These are phyloP conservation scores for Zaprionus capensis DNA, from an alignment of 1,140 invertebrate species.

Conservation along the genomic window DNA sequence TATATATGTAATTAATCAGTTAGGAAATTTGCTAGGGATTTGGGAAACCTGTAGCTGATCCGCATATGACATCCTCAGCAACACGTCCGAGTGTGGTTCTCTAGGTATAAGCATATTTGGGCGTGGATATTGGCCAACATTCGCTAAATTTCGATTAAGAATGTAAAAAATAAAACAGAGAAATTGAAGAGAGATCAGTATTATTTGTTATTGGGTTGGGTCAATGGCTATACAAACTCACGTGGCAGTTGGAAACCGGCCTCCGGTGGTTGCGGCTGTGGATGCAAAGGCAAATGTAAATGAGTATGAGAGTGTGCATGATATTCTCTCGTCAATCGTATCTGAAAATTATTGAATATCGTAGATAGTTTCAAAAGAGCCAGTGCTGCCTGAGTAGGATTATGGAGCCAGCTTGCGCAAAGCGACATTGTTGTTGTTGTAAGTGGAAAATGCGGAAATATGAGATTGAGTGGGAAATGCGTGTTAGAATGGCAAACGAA, in stretches of 20 bases:
- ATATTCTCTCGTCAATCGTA: constrained; percentile 85
- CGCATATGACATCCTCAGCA: constrained; percentile 84
- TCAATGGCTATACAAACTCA: constrained; percentile 84
- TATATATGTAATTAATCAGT: constrained; percentile 84
- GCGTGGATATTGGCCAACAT: constrained; percentile 84
- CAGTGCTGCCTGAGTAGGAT: constrained; percentile 67
- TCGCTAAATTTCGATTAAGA: constrained; percentile 60
- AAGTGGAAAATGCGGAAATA: constrained; percentile 39
- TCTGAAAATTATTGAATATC: constrained; percentile 84
- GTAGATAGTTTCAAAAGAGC: constrained; percentile 83
- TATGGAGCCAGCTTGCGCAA: constrained; percentile 47
- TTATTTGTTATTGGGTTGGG: constrained; percentile 18
- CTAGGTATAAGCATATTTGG: constrained; percentile 85
- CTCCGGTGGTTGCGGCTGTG: constrained; percentile 91
- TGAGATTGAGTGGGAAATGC: constrained; percentile 19
- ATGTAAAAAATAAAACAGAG: neutral
- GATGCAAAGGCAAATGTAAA: constrained; percentile 93
- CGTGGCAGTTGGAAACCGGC: constrained; percentile 86
- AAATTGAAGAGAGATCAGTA: constrained; percentile 28
- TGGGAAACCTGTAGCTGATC: constrained; percentile 84
- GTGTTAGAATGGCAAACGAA: constrained; percentile 37
- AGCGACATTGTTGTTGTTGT: constrained; percentile 38
- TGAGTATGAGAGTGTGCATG: constrained; percentile 91
- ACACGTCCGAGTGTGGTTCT: constrained; percentile 83
- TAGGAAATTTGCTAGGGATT: constrained; percentile 61